Evolutionary conservation across 1,140 invertebrate species (phyloP).

Genomic region (Drosophila nikananu): DNA sequence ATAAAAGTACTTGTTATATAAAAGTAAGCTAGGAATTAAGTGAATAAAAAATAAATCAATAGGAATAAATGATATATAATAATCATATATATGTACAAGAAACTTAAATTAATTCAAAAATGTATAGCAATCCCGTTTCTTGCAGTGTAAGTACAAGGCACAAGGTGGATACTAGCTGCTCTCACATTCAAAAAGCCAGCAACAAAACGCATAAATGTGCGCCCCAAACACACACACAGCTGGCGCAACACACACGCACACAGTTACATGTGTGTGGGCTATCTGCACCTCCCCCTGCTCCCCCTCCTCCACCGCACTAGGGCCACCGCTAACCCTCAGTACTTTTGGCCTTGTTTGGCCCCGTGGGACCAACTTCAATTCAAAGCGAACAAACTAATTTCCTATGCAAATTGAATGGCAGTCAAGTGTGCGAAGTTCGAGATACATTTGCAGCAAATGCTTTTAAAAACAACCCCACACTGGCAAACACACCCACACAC

Average conservation of each 20-base stretch:
- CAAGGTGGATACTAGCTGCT: conserved; percentile 62
- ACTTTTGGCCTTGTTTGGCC: conserved; percentile 80
- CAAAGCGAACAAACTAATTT: conserved; percentile 83
- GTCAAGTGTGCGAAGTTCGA: conserved; percentile 82
- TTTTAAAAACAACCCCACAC: conserved; percentile 72
- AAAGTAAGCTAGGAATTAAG: too few species aligned
- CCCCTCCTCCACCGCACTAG: neutral
- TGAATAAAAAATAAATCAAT: too few species aligned
- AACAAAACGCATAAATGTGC: conserved; percentile 79
- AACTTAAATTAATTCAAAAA: too few species aligned
- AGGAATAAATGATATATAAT: too few species aligned
- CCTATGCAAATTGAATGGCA: conserved; percentile 83
- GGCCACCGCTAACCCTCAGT: conserved; percentile 23
- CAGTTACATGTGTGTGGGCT: conserved; percentile 3
- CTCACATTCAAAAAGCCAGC: conserved; percentile 53
- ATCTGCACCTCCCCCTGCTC: neutral
- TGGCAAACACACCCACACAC: neutral
- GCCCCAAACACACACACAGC: conserved; percentile 42
- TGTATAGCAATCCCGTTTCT: too few species aligned
- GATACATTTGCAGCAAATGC: conserved; percentile 82
- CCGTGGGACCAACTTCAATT: conserved; percentile 82
- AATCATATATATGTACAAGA: too few species aligned
- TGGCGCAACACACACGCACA: conserved; percentile 6
- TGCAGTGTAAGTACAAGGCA: conserved; percentile 47
- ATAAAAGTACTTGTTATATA: too few species aligned